These are phyloP conservation scores for Cyphomyrus discorhynchus DNA, from an alignment of 2,113 vertebrate species.

Conservation along the genomic window DNA sequence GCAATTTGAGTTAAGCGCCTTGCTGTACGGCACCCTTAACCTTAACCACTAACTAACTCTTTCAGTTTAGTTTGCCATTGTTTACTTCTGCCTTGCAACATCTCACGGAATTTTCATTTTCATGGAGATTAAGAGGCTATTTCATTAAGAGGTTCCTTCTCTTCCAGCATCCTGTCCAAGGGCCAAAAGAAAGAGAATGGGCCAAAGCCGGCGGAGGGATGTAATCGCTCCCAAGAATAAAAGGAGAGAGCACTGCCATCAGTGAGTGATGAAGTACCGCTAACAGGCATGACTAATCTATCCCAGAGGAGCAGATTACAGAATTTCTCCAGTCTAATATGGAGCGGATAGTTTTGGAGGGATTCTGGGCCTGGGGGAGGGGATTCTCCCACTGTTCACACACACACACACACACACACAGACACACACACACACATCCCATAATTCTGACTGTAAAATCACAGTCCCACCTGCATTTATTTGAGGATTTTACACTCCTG, in stretches of 20 bases:
- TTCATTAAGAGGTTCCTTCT: neutral
- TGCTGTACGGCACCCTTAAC: neutral
- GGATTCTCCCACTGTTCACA: neutral
- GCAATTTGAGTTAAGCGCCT: neutral
- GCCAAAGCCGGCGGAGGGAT: neutral
- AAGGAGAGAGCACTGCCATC: neutral
- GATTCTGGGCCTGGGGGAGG: neutral
- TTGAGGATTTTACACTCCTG: neutral
- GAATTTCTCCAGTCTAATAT: neutral
- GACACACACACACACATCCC: neutral
- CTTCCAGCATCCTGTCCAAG: neutral
- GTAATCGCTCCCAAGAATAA: neutral
- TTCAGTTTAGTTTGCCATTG: neutral
- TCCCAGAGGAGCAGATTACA: slow-evolving; percentile 5
- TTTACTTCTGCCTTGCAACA: neutral
- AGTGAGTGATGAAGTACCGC: neutral
- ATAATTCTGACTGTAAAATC: neutral
- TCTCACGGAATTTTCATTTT: neutral
- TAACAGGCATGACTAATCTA: slow-evolving; percentile 6
- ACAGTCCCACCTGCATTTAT: neutral
- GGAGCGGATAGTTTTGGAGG: neutral
- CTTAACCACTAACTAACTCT: neutral
- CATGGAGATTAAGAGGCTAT: neutral
- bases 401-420: neutral
- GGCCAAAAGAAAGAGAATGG: neutral